Percentiles rank a stretch among this genome's conserved stretches.
Evolutionary conservation across 1,140 invertebrate species (phyloP).

Genomic region (Frieseomelitta varia): DNA sequence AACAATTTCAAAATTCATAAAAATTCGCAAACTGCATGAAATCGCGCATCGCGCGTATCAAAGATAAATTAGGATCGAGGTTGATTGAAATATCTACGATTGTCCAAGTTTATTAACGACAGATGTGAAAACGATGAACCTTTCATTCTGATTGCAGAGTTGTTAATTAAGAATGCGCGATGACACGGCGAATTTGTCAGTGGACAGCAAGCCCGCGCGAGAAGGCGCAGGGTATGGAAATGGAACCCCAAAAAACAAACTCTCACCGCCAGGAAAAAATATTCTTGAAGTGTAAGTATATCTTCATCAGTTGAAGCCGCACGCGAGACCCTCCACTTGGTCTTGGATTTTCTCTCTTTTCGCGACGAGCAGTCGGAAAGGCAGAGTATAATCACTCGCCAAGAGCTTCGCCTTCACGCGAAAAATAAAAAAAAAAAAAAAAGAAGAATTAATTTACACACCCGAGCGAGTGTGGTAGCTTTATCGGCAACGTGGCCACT

Average conservation of each 20-base stretch:
- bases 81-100: background rate
- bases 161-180: conserved; percentile 81
- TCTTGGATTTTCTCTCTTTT: background rate
- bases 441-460: conserved; percentile 11
- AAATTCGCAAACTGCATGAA: too few species aligned
- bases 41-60: too few species aligned
- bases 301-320: background rate
- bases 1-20: too few species aligned
- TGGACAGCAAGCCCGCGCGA: conserved; percentile 79
- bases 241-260: conserved; percentile 77
- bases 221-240: conserved; percentile 77
- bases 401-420: background rate
- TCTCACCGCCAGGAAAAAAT: conserved; percentile 75
- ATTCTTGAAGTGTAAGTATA: conserved; percentile 80
- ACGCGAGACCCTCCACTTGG: background rate
- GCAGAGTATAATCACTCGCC: too few species aligned
- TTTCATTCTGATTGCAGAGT: conserved; percentile 72
- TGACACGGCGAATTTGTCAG: conserved; percentile 81
- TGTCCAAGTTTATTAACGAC: background rate
- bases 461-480: background rate
- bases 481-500: background rate
- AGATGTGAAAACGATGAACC: background rate
- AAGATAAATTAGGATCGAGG: background rate
- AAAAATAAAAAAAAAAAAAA: too few species aligned
- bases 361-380: background rate